A percentile compares a stretch with the other conserved stretches of the same genome.
phyloP scores from a whole-genome alignment of 2,888 invertebrate genomes.

The Pristionchus entomophagus region DNA sequence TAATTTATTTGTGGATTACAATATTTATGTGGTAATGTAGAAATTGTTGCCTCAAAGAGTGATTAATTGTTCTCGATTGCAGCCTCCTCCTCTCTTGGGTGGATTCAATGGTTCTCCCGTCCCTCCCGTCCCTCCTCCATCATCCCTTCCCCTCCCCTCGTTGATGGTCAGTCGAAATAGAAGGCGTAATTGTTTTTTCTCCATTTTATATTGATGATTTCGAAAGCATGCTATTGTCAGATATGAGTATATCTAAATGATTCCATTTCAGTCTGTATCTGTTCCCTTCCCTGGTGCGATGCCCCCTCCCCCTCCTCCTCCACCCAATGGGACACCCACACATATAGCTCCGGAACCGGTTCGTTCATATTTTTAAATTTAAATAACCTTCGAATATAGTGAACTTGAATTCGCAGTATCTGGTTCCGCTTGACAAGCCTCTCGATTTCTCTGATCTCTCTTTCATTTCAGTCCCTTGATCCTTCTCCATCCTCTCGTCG shows the following conservation, averaged over 20 bases:
- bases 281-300: neutral
- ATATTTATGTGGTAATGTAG: no score
- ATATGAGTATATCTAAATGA: no score
- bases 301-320: conserved; percentile 3
- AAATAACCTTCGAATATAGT: no score
- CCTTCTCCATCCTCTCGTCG: neutral
- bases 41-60: neutral
- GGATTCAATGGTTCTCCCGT: neutral
- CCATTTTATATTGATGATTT: neutral
- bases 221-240: neutral
- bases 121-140: conserved; percentile 28
- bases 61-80: neutral
- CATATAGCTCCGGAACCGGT: conserved; percentile 22
- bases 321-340: conserved; percentile 7
- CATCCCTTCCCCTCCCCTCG: conserved; percentile 13
- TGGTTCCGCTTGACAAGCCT: no score
- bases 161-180: neutral
- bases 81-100: conserved; percentile 31
- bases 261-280: neutral
- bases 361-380: neutral
- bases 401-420: no score
- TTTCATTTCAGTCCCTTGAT: neutral
- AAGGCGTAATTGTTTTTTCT: neutral
- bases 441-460: no score
- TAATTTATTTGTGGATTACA: neutral